Base-by-base conservation (phyloP, 2,888 invertebrate species). In the Saturnia pavonia region DNA sequence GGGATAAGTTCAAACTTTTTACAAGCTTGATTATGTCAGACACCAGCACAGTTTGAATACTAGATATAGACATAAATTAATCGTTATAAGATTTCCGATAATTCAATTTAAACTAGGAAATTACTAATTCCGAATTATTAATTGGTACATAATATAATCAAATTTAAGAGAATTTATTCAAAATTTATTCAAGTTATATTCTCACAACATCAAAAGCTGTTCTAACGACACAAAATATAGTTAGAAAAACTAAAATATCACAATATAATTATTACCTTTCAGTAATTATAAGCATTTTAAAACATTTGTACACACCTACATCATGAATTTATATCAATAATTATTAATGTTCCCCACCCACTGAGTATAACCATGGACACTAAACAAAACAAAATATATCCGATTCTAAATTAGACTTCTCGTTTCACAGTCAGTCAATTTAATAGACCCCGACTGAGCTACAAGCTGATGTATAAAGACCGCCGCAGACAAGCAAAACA, bases 341-440 rank as follows among this genome's bases (percentile, higher is more conserved):
- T 57, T 19, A 7, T 73, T 77, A 75, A 79, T 78, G 9, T 74
- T 75, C 73, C 66, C 82, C 84, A 83, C 84, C 83, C 85, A 80
- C 81, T 69, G 78, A 73, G 77, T 70, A 67, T 78, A 81, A 78
- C 80, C 81, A 79, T 78, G 73, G 76, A 76, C 75, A 77, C 76
- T 77, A 9, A 40, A 65, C 19, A 65, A 63, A 63, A 16, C 60
- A 82, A 84, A 85, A 82, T 83, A 85, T 86, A 86, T 81, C 80
- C 80, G 78, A 81, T 84, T 78, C 83, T 74, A 83, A 85, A 90
- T 90, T 88, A 88, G 88, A 87, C 85, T 81, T 85, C 85, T 90
- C 86, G 82, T 85, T 89, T 87, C 86, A 85, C 86, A 87, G 82
- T 80, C 81, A 83, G 88, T 90, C 86, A 88, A 87, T 87, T 84